A percentile compares a stretch with the other conserved stretches of the same genome.
phyloP scores from a whole-genome alignment of 2,797 vertebrate species.

The Chelidonichthys spinosus region DNA sequence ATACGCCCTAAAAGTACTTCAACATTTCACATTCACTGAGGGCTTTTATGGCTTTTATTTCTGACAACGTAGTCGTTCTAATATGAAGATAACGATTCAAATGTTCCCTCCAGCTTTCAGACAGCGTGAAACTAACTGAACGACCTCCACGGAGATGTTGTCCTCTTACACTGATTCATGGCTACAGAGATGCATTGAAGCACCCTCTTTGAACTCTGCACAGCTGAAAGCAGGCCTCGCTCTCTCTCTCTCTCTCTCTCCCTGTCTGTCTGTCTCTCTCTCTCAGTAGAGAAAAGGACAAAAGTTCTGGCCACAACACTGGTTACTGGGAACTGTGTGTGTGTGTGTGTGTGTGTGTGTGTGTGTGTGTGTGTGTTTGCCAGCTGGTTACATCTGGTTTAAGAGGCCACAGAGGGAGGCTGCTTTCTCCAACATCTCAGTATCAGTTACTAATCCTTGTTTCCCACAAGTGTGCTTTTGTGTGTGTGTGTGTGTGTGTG shows the following conservation, averaged over 20 bases:
- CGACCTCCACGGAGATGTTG: slow-evolving; percentile 31
- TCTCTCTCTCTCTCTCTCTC: not conserved
- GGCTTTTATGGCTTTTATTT: not conserved
- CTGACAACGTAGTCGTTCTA: not conserved
- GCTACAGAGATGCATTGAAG: slow-evolving; percentile 31
- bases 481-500: slow-evolving; percentile 36
- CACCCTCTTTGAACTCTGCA: slow-evolving; percentile 58
- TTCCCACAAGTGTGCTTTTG: slow-evolving; percentile 63
- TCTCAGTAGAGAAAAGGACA: slow-evolving; percentile 70
- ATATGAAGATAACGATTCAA: slow-evolving; percentile 15
- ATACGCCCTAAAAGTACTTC: slow-evolving; percentile 48
- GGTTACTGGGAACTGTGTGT: slow-evolving; percentile 40
- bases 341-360: slow-evolving; percentile 29
- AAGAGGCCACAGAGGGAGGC: slow-evolving; percentile 65
- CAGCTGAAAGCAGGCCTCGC: slow-evolving; percentile 47
- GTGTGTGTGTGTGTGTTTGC: slow-evolving; percentile 43
- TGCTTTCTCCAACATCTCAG: slow-evolving; percentile 69
- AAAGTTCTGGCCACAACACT: slow-evolving; percentile 74
- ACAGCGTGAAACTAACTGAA: not conserved
- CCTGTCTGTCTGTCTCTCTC: slow-evolving; percentile 19
- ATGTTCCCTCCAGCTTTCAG: slow-evolving; percentile 17
- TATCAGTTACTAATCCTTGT: slow-evolving; percentile 73
- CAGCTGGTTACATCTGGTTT: slow-evolving; percentile 81
- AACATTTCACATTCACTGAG: slow-evolving; percentile 26
- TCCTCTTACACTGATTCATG: slow-evolving; percentile 21